phyloP scores from a whole-genome alignment of 1,140 invertebrate species.

The Eubasilissa regina region DNA sequence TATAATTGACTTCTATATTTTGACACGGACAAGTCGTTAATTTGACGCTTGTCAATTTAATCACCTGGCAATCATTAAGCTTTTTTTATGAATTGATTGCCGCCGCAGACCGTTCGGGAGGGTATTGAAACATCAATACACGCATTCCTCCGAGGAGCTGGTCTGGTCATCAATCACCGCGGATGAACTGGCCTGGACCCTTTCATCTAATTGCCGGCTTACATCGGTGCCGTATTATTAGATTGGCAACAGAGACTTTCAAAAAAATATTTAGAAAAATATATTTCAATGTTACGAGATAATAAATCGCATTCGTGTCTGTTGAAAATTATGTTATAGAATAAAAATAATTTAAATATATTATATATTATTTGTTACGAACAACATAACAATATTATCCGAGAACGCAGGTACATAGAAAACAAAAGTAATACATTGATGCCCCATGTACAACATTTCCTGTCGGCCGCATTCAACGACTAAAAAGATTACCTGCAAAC shows the following conservation, averaged over 20 bases:
- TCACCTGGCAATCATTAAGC: constrained; percentile 15
- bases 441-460: too few species aligned
- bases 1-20: neutral
- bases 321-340: too few species aligned
- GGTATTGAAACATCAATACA: constrained; percentile 14
- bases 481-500: too few species aligned
- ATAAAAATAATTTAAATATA: too few species aligned
- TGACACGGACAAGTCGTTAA: constrained; percentile 7
- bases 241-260: constrained; percentile 5
- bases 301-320: neutral
- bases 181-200: constrained; percentile 48
- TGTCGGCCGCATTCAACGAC: too few species aligned
- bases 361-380: too few species aligned
- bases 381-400: too few species aligned
- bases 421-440: too few species aligned
- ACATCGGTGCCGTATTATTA: constrained; percentile 1
- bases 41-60: constrained; percentile 35
- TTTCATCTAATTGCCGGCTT: constrained; percentile 56
- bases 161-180: constrained; percentile 51
- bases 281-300: neutral
- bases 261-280: neutral
- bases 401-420: too few species aligned
- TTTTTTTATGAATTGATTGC: neutral
- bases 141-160: neutral
- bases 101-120: neutral